Percentiles rank a stretch among this genome's conserved stretches.
Evolutionary conservation across 2,113 vertebrate genomes (phyloP).

Genomic region (Nyctereutes procyonoides): DNA sequence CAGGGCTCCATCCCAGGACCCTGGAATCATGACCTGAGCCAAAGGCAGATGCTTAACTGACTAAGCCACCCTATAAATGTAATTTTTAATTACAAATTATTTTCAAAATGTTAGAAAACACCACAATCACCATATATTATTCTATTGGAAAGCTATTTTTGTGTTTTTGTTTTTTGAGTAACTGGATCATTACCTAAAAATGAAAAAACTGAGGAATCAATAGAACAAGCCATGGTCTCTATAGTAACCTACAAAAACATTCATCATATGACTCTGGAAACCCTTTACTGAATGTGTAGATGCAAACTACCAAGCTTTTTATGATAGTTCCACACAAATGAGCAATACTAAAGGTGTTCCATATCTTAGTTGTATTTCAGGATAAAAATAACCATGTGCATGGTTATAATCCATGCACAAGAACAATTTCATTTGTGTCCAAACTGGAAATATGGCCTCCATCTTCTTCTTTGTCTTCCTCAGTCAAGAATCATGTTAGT

Average conservation of each 20-base stretch:
- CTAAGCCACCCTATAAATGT: background rate
- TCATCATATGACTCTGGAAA: background rate
- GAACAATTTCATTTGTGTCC: background rate
- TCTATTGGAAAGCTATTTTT: background rate
- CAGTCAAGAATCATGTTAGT: background rate
- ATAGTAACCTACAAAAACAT: background rate
- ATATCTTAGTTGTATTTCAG: background rate
- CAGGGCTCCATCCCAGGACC: too few species aligned
- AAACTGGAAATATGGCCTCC: background rate
- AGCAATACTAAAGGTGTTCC: background rate
- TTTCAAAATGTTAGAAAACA: slow-evolving; percentile 47
- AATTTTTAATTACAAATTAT: slow-evolving; percentile 44
- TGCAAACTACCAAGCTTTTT: background rate
- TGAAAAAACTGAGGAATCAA: background rate
- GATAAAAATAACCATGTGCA: background rate
- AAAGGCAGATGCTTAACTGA: background rate
- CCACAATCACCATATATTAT: background rate
- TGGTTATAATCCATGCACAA: background rate
- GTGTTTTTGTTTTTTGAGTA: background rate
- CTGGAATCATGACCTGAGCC: background rate
- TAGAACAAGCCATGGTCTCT: background rate
- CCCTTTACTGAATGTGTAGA: background rate
- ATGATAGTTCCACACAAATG: background rate
- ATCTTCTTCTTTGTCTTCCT: background rate
- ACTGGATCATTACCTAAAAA: slow-evolving; percentile 28